phyloP scores from a whole-genome alignment of 2,113 vertebrate species.

The Ceuthmochares aereus region DNA sequence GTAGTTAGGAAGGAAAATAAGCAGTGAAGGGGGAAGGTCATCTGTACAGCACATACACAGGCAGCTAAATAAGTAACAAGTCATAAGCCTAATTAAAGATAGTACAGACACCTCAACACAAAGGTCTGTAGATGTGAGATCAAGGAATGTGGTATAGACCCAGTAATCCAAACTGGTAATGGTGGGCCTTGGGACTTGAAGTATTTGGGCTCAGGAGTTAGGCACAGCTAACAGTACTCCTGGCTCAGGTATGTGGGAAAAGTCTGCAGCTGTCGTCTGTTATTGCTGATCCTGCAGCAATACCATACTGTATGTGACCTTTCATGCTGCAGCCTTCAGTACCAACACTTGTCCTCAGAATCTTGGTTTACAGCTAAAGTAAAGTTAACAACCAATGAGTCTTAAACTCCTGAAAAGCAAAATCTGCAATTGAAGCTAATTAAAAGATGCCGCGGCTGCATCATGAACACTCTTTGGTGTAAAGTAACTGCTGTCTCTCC shows the following conservation, averaged over 20 bases:
- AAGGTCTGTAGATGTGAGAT: not conserved
- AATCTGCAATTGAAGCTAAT: not conserved
- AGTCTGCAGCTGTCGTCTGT: not conserved
- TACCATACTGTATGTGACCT: accelerated
- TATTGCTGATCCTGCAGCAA: not conserved
- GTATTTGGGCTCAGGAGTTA: not conserved
- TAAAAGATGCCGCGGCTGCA: not conserved
- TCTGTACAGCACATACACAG: not conserved
- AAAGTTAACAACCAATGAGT: not conserved
- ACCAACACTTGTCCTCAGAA: not conserved
- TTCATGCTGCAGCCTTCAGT: not conserved
- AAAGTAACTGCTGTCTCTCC: not conserved
- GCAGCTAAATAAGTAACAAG: not conserved
- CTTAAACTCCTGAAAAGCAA: not conserved
- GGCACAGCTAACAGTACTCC: not conserved
- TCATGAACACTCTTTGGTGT: not conserved
- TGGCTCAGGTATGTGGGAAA: accelerated
- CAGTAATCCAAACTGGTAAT: not conserved
- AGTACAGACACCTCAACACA: not conserved
- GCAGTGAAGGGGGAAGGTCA: not conserved
- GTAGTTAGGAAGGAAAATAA: not conserved
- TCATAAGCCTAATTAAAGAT: not conserved
- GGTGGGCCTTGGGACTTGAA: not conserved
- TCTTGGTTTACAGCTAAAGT: not conserved
- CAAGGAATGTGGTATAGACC: not conserved